Evolutionary conservation across 2,113 vertebrate species (phyloP).

Genomic region (Hymenochirus boettgeri): DNA sequence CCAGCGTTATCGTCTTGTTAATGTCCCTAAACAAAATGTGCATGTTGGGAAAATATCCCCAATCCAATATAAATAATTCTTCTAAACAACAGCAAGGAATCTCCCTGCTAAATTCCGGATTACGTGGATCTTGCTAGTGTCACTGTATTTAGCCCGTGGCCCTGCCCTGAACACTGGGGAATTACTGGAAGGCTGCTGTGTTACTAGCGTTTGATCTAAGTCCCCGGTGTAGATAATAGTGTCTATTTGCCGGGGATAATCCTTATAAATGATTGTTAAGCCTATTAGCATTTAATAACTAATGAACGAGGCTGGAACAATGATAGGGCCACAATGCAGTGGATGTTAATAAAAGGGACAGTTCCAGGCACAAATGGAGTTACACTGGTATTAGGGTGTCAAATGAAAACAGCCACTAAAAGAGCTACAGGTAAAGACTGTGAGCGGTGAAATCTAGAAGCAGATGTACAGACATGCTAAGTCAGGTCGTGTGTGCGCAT

Average conservation of each 20-base stretch:
- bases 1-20: too few species aligned
- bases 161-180: too few species aligned
- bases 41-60: too few species aligned
- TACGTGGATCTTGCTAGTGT: too few species aligned
- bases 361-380: slow-evolving; percentile 48
- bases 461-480: slow-evolving; percentile 38
- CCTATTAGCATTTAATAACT: slow-evolving; percentile 25
- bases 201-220: too few species aligned
- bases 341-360: not conserved
- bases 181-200: too few species aligned
- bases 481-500: slow-evolving; percentile 35
- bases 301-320: slow-evolving; percentile 16
- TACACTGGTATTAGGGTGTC: slow-evolving; percentile 46
- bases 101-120: too few species aligned
- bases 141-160: too few species aligned
- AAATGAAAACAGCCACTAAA: slow-evolving; percentile 45
- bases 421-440: slow-evolving; percentile 31
- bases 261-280: slow-evolving; percentile 22
- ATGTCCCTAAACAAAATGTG: too few species aligned
- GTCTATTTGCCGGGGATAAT: not conserved
- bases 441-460: slow-evolving; percentile 29
- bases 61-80: too few species aligned
- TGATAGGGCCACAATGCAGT: slow-evolving; percentile 36
- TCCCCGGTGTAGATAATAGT: not conserved
- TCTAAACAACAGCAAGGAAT: too few species aligned